phyloP scores from a whole-genome alignment of 2,888 invertebrate genomes.

The Heliconius hortense region DNA sequence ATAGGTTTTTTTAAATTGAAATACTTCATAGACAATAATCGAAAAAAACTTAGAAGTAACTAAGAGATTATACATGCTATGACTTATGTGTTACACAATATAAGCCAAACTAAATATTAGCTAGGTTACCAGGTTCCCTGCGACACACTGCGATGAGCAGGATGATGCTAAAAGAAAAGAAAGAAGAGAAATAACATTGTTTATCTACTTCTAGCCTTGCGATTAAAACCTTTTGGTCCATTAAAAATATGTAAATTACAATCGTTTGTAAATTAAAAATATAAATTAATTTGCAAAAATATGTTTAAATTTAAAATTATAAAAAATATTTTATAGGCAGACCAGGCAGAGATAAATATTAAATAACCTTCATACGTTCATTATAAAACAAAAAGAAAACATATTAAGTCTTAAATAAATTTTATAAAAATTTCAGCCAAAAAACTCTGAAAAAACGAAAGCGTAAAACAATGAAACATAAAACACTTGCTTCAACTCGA shows the following conservation, averaged over 20 bases:
- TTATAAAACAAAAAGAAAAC: not conserved
- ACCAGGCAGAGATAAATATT: not conserved
- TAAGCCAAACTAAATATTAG: not conserved
- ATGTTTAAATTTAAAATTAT: not conserved
- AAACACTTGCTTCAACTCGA: slow-evolving; percentile 52
- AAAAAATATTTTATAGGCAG: not conserved
- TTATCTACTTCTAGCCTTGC: too few species aligned
- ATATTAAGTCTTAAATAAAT: slow-evolving; percentile 16
- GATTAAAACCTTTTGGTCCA: not conserved
- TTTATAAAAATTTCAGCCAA: slow-evolving; percentile 19
- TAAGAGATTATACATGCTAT: not conserved
- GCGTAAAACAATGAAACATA: slow-evolving; percentile 57
- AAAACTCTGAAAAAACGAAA: slow-evolving; percentile 39
- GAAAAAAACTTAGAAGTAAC: not conserved
- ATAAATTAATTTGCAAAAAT: not conserved
- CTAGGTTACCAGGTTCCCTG: not conserved
- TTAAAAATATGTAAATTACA: not conserved
- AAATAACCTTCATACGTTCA: slow-evolving; percentile 3
- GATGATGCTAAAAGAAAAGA: not conserved
- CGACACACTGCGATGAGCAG: not conserved
- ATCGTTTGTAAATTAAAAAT: not conserved
- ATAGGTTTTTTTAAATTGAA: slow-evolving; percentile 27
- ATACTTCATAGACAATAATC: slow-evolving; percentile 14
- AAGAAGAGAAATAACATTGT: not conserved
- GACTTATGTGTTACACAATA: not conserved